Conservation (phyloP, 2,888 invertebrate species). For the Dione vanillae region DNA sequence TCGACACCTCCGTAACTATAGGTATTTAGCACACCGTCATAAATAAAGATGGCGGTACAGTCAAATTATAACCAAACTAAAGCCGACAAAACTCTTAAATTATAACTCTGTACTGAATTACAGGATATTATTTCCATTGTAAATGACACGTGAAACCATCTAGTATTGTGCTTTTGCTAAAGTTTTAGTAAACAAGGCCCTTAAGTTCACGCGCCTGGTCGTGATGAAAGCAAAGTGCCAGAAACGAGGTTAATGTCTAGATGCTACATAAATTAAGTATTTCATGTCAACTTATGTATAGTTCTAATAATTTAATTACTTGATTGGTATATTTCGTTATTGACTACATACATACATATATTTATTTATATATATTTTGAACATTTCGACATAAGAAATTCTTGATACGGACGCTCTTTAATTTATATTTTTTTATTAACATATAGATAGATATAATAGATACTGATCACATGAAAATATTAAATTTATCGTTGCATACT, state of each 20-base stretch:
- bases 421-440: too few species aligned
- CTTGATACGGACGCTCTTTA: too few species aligned
- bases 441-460: too few species aligned
- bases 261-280: conserved; percentile 53
- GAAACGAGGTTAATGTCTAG: conserved; percentile 47
- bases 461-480: too few species aligned
- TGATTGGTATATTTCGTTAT: background rate
- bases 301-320: background rate
- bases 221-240: conserved; percentile 32
- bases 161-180: conserved; percentile 16
- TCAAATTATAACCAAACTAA: conserved; percentile 1
- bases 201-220: conserved; percentile 46
- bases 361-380: too few species aligned
- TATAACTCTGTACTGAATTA: conserved; percentile 23
- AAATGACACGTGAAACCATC: conserved; percentile 17
- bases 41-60: background rate
- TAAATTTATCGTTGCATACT: too few species aligned
- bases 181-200: conserved; percentile 45
- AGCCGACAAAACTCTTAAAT: conserved; percentile 1
- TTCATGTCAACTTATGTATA: conserved; percentile 37
- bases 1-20: background rate
- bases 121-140: conserved; percentile 28
- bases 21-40: background rate
- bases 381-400: too few species aligned
- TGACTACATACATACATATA: too few species aligned